Percentiles rank a stretch among this genome's conserved stretches.
phyloP scores from a whole-genome alignment of 2,113 vertebrate species.

The Lampris incognitus region DNA sequence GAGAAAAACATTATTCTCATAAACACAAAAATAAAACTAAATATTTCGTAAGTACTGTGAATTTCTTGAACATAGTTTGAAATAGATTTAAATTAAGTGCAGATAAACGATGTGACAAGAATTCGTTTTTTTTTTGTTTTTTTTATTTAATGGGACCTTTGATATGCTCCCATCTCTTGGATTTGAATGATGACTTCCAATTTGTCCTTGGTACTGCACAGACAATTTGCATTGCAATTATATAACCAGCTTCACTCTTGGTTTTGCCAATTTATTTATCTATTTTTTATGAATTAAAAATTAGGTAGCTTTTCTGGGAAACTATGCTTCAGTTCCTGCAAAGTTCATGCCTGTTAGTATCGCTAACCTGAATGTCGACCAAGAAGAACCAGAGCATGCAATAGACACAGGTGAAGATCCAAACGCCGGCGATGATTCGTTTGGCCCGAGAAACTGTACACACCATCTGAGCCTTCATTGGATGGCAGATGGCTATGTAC shows the following conservation, averaged over 20 bases:
- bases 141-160: too few species aligned
- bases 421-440: conserved; percentile 79
- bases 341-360: background rate
- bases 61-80: too few species aligned
- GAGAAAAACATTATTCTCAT: too few species aligned
- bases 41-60: too few species aligned
- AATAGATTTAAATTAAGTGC: too few species aligned
- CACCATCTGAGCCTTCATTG: conserved; percentile 81
- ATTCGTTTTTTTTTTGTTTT: too few species aligned
- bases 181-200: too few species aligned
- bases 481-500: conserved; percentile 86
- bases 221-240: background rate
- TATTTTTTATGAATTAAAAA: background rate
- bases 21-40: too few species aligned
- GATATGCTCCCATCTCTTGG: too few species aligned
- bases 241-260: background rate
- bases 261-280: background rate
- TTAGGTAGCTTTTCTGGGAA: too few species aligned
- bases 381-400: conserved; percentile 88
- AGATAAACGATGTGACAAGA: too few species aligned
- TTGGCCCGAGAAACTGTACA: conserved; percentile 85
- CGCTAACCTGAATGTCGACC: conserved; percentile 82
- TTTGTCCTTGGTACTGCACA: background rate
- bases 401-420: conserved; percentile 83
- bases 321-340: background rate